Percentiles rank a stretch among this genome's conserved stretches.
Evolutionary conservation across 2,888 invertebrate genomes (phyloP).

Genomic region (Drosophila glabriapex): DNA sequence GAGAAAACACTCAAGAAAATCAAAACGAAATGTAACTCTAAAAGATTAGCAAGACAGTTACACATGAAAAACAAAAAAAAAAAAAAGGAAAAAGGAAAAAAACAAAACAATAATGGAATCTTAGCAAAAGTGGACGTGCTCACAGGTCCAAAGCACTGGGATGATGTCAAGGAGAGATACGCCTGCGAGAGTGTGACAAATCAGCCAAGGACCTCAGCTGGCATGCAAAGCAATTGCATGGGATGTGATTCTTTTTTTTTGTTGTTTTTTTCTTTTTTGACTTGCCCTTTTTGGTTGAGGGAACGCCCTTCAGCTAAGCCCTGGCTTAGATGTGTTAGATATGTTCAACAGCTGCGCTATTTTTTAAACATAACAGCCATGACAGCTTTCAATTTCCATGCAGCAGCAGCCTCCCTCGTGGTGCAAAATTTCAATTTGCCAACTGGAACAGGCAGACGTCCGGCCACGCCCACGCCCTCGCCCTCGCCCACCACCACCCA

Average conservation of each 20-base stretch:
- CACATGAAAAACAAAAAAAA: conserved; percentile 1
- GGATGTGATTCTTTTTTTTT: conserved; percentile 18
- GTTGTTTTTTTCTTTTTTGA: not conserved
- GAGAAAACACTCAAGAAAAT: not conserved
- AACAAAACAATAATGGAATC: conserved; percentile 50
- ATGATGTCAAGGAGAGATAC: conserved; percentile 26
- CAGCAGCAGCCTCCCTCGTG: conserved; percentile 22
- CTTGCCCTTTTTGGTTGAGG: conserved; percentile 29
- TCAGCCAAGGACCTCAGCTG: conserved; percentile 70
- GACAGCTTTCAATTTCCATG: conserved; percentile 78
- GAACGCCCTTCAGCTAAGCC: conserved; percentile 68
- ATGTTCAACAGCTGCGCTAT: conserved; percentile 80
- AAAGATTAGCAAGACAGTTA: conserved; percentile 6
- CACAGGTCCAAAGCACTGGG: conserved; percentile 23
- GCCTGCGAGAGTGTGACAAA: conserved; percentile 67
- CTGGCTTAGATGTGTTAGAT: conserved; percentile 77
- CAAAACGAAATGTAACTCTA: not conserved
- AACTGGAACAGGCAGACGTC: conserved; percentile 48
- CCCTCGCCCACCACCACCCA: too few species aligned
- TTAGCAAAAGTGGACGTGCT: conserved; percentile 67
- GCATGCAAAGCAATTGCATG: conserved; percentile 62
- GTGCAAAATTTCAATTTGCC: conserved; percentile 68
- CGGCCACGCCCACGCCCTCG: conserved; percentile 67
- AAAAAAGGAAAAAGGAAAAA: not conserved
- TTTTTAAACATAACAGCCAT: conserved; percentile 55